Conservation (phyloP, 2,888 invertebrate species). For the Sycophila texana region DNA sequence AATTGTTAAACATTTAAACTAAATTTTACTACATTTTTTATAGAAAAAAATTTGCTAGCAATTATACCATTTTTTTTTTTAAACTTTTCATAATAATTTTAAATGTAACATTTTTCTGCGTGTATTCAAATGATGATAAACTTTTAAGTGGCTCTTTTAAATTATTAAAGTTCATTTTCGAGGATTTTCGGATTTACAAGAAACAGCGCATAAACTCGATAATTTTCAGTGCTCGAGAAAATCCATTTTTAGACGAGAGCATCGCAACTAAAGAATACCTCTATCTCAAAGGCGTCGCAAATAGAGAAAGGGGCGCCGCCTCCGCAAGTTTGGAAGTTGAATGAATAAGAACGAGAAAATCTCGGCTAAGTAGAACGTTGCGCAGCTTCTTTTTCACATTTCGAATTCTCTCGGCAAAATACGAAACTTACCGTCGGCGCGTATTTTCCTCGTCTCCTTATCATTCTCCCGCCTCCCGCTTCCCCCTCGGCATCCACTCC, state of each 20-base stretch:
- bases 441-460: constrained; percentile 20
- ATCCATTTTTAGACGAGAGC: not conserved
- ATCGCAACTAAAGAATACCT: not conserved
- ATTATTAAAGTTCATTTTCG: too few relatives aligned
- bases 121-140: too few relatives aligned
- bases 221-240: constrained; percentile 13
- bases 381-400: constrained; percentile 16
- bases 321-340: constrained; percentile 38
- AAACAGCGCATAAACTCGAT: too few relatives aligned
- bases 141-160: too few relatives aligned
- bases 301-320: not conserved
- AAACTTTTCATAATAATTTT: too few relatives aligned
- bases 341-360: constrained; percentile 49
- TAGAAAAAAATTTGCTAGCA: too few relatives aligned
- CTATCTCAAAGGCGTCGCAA: not conserved
- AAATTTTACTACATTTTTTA: too few relatives aligned
- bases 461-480: constrained; percentile 43
- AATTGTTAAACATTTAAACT: too few relatives aligned
- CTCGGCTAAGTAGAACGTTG: constrained; percentile 38
- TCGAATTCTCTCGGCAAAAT: constrained; percentile 24
- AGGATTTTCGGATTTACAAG: not conserved
- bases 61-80: too few relatives aligned
- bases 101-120: too few relatives aligned
- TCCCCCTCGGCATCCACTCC: not conserved
- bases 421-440: not conserved